Conservation (phyloP, 2,113 vertebrate species). For the Spheniscus mendiculus region DNA sequence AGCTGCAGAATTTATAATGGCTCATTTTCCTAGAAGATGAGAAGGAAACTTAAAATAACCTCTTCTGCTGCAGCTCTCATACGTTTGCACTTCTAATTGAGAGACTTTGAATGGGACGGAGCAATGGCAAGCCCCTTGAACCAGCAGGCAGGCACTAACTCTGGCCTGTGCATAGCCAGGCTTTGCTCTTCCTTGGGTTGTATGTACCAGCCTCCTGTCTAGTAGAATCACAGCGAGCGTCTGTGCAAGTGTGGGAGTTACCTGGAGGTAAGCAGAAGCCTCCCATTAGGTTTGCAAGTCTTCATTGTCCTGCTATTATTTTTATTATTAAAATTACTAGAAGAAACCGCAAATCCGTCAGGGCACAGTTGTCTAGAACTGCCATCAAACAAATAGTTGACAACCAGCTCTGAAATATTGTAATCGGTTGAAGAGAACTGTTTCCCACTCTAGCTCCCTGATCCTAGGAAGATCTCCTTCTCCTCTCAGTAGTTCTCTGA, state of each 20-base stretch:
- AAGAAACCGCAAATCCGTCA: background rate
- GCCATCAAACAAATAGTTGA: conserved; percentile 13
- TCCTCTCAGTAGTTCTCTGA: conserved; percentile 26
- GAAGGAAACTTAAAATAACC: conserved; percentile 38
- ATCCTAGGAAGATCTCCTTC: background rate
- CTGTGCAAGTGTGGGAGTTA: background rate
- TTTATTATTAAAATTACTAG: conserved; percentile 48
- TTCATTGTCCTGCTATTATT: background rate
- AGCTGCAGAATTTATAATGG: conserved; percentile 45
- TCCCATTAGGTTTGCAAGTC: background rate
- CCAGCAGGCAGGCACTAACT: background rate
- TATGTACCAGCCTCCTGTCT: background rate
- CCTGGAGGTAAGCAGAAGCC: background rate
- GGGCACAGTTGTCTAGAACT: conserved; percentile 14
- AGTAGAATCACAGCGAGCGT: background rate
- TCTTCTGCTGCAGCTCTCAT: background rate
- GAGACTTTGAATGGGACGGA: background rate
- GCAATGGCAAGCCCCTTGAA: background rate
- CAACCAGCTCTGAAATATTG: conserved; percentile 36
- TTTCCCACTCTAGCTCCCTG: background rate
- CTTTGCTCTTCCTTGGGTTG: background rate
- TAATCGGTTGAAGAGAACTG: background rate
- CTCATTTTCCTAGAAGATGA: conserved; percentile 27
- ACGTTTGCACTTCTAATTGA: background rate
- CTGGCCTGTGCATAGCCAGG: background rate